Base-by-base conservation (phyloP, 2,113 vertebrate species). In the Calyptomena viridis region DNA sequence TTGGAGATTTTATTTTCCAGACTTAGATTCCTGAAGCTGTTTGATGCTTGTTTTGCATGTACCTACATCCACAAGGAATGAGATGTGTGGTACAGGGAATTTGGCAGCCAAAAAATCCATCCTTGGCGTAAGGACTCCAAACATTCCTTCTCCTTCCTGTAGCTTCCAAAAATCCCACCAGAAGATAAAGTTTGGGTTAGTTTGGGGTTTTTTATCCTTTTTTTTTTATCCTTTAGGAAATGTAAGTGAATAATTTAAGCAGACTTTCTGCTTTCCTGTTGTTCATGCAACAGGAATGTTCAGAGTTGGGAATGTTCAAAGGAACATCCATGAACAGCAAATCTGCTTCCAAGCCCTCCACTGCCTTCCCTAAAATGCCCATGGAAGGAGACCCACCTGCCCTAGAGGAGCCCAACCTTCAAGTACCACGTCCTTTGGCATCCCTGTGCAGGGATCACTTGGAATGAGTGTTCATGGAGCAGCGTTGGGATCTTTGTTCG, bases 401-500 rank as follows among this genome's bases (percentile, higher is more conserved):
- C 31, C 73, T 21, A 7, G 59, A 63, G 62, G 30, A 55, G 8
- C 66, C 56, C 55, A 52, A 3, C 9, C 7, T 46, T 53, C 56
- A 9, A 4, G 9, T 17, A 33, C 31, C 30, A 2, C 6, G 5
- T 64, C 56, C 10, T 40, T 17, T 33, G 60, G 47, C 8, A 9
- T 75, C 37, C 80, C 28, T 1, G 5, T 33, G 64, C 66, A n/a
- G 40, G 28, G 50, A 6, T 25, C 11, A 0, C 49, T 31, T 8
- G 76, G 56, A 6, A 1, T 35, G 85, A 46, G 40, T 47, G 18
- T 33, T 25, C 15, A 5, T 0, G 4, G 60, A 46, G 21, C 50
- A 39, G 30, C 2, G 1, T 4, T 10, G 28, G 23, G 44, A 3
- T 49, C 1, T 0, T 39, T 1, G 0, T 23, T 52, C 0, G 2